Base-by-base conservation (phyloP, 2,888 invertebrate genomes). In the Tinea semifulvella region DNA sequence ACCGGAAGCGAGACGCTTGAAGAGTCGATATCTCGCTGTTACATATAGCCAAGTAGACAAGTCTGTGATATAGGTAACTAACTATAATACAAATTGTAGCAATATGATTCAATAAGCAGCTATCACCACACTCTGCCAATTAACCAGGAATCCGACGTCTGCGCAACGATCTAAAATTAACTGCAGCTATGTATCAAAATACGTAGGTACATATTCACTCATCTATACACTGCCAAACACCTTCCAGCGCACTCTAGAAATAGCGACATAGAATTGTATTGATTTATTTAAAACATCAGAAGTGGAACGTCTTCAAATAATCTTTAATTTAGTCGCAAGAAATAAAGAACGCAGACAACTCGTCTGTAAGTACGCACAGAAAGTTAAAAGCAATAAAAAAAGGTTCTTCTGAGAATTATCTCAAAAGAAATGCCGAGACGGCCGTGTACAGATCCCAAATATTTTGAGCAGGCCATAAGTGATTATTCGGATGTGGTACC, bases 171-270 rank as follows among this genome's bases (percentile, higher is more conserved):
- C 80, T 79, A 80, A 80, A 79, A 75, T 80, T 80, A 80, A 75
- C 79, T 74, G 75, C 74, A 77, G 75, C 76, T 68, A 79, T 79
- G 80, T 77, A 80, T 80, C 80, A 80, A 79, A 80, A 80, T 80
- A 79, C 72, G 72, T 70, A 70, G 74, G 69, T 71, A 75, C 75
- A 71, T 73, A 74, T 69, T 66, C 76, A 77, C 79, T 76, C 79
- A 73, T 77, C 77, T 77, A 76, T 80, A 79, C 67, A 74, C 79
- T 76, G 77, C 77, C 79, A 72, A 79, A 79, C 79, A 79, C 77
- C 80, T 79, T 80, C 75, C 77, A 79, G 75, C 63, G 27, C 28
- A 42, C 65, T 72, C 76, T 75, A 65, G 57, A 75, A 77, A 77
- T 77, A 77, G 73, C 68, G 50, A 57, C 71, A 64, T 63, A 64